Evolutionary conservation across 2,888 invertebrate species (phyloP), one percentile per base, ranked within the genome.

Genomic region (Rhabditophanes sp.): DNA sequence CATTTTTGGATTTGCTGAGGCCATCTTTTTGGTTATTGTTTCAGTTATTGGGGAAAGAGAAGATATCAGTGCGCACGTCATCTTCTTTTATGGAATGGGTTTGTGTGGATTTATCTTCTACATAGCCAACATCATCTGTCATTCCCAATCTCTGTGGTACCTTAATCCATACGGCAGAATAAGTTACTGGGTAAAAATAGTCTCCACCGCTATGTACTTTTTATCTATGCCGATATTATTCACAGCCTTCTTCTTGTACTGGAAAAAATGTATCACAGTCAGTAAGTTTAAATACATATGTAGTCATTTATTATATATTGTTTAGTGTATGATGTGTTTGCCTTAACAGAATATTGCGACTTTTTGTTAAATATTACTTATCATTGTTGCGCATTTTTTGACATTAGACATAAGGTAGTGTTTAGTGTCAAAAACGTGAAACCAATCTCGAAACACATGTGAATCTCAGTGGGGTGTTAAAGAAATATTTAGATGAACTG

Each of bases 11-110:
- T 37, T 49, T 44, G 41, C 53, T 44, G 48, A 61, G 48, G 42
- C 73, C 39, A 77, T 72, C 37, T 76, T 75, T 69, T 37, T 61
- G 14, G 46, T 57, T 3, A 57, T 50, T 7, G 39, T 56, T n/a
- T 61, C 58, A 12, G 52, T 60, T 28, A 50, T 61, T 15, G 61
- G 61, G 21, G 61, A 61, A 37, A 35, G 61, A 33, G 61, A 61
- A 35, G 50, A 52, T 30, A 60, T 57, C 14, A 45, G 61, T 62
- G 25, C 44, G 47, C 61, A 61, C 30, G 61, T 61, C 14, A 55
- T 62, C 25, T 60, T 57, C 48, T 61, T 61, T 49, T 61, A 61
- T 39, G 46, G 51, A 9, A 62, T 62, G 38, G 61, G 61, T 23
- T 42, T 48, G 22, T 62, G 53, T 34, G 62, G 55, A 23, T 49